Evolutionary conservation across 2,888 invertebrate species (phyloP).

Genomic region (Scaeva pyrastri): DNA sequence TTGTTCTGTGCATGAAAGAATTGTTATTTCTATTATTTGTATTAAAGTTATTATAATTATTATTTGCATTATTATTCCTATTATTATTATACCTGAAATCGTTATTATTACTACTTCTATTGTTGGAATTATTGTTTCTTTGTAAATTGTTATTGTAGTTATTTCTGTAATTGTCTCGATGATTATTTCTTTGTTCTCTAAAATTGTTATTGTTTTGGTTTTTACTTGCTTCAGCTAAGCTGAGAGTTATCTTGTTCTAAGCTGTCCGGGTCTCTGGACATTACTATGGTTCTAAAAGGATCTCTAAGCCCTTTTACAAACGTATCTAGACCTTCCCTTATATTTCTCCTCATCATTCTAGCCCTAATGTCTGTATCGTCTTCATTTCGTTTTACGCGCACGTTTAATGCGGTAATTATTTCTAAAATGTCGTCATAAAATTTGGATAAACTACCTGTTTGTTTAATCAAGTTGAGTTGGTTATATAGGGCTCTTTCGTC

Average conservation of each 20-base stretch:
- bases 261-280: neutral
- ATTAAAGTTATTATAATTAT: no score
- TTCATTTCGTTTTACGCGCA: neutral
- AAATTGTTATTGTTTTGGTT: no score
- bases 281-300: constrained; percentile 1
- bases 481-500: neutral
- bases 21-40: no score
- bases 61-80: no score
- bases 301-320: constrained; percentile 13
- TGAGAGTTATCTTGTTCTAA: constrained; percentile 6
- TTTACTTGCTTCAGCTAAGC: neutral
- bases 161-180: no score
- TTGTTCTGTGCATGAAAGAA: no score
- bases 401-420: neutral
- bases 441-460: constrained; percentile 1
- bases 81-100: no score
- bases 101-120: no score
- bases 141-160: no score
- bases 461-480: neutral
- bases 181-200: no score
- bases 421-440: constrained; percentile 3
- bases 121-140: no score
- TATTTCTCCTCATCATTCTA: constrained; percentile 7
- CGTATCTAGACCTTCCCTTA: neutral
- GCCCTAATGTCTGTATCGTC: neutral